Percentiles rank a stretch among this genome's conserved stretches.
Evolutionary conservation across 2,888 invertebrate genomes (phyloP).

Genomic region (Dryomyza anilis): DNA sequence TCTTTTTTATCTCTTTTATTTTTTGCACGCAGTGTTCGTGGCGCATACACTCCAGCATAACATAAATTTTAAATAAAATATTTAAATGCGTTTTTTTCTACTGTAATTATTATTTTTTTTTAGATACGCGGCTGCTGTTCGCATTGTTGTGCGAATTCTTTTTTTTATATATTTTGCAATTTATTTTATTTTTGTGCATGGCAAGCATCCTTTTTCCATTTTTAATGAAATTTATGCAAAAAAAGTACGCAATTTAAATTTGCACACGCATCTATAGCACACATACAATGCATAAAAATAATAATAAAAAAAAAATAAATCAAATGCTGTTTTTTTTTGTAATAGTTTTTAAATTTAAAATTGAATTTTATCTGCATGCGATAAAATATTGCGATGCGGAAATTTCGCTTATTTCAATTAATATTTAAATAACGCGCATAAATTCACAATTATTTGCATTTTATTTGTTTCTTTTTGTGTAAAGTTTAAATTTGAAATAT

Average conservation of each 20-base stretch:
- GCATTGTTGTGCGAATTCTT: neutral
- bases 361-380: constrained; percentile 27
- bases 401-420: neutral
- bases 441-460: too few relatives aligned
- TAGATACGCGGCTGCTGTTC: neutral
- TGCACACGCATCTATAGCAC: constrained; percentile 16
- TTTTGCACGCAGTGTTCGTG: neutral
- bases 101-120: constrained; percentile 24
- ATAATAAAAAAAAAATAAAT: neutral
- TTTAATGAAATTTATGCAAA: constrained; percentile 33
- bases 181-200: neutral
- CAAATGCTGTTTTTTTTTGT: neutral
- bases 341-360: constrained; percentile 26
- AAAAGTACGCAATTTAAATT: constrained; percentile 25
- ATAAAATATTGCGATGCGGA: neutral
- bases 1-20: constrained; percentile 21
- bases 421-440: neutral
- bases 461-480: too few relatives aligned
- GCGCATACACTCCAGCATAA: neutral
- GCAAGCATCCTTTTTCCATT: constrained; percentile 21
- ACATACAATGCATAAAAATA: neutral
- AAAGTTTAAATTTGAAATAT: too few relatives aligned
- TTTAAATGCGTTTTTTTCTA: constrained; percentile 27
- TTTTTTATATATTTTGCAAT: neutral
- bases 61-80: constrained; percentile 35